Evolutionary conservation across 2,797 vertebrate genomes (phyloP).

Genomic region (Pantherophis vulpinus): DNA sequence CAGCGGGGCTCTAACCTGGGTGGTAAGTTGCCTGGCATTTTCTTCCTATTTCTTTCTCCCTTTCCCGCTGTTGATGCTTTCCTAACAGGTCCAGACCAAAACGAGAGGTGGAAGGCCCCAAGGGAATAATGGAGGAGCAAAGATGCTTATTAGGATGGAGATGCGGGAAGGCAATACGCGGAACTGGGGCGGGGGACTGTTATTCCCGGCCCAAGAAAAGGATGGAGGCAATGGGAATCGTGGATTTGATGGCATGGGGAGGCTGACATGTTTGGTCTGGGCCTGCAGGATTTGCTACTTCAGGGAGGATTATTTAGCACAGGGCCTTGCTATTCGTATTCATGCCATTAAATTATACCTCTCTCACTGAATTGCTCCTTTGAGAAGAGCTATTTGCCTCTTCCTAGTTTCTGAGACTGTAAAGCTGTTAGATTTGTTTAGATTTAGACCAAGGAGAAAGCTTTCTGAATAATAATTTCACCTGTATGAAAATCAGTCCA

Average conservation of each 20-base stretch:
- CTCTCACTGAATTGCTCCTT: not conserved
- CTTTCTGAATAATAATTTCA: not conserved
- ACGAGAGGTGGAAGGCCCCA: not conserved
- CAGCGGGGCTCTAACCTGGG: slow-evolving; percentile 85
- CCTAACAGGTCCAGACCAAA: not conserved
- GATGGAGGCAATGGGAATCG: no score
- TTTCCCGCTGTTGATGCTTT: not conserved
- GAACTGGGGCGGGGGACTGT: not conserved
- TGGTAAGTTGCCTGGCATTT: slow-evolving; percentile 78
- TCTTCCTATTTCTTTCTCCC: not conserved
- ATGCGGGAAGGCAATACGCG: not conserved
- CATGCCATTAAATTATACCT: not conserved
- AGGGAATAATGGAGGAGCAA: slow-evolving; percentile 20
- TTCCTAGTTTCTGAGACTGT: not conserved
- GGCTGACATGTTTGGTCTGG: not conserved
- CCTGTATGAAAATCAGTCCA: slow-evolving; percentile 9
- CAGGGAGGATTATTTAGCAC: not conserved
- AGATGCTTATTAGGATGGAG: not conserved
- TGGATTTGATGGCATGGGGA: not conserved
- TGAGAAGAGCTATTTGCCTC: not conserved
- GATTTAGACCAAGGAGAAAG: not conserved
- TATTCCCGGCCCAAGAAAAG: not conserved
- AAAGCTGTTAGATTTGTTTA: not conserved
- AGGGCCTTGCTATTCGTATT: not conserved
- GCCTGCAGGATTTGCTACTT: not conserved